These are phyloP conservation scores for Platichthys stellatus DNA, from an alignment of 2,113 vertebrate genomes.

Conservation along the genomic window DNA sequence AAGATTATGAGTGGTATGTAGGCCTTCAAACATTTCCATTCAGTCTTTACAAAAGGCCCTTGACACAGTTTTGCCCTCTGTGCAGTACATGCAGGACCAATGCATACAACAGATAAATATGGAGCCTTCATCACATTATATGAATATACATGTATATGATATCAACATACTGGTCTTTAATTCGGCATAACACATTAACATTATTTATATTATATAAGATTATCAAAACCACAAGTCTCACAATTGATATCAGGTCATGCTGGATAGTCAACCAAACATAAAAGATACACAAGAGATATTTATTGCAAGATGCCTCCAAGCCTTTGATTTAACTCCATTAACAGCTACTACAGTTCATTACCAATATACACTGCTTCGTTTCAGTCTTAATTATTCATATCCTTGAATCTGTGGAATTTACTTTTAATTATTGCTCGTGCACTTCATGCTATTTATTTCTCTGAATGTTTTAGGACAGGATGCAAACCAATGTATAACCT, in stretches of 20 bases:
- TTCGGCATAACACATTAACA: too few species aligned
- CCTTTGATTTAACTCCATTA: neutral
- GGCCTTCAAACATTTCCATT: neutral
- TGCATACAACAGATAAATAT: neutral
- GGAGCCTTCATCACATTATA: neutral
- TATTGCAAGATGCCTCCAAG: neutral
- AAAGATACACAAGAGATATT: neutral
- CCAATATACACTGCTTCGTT: neutral
- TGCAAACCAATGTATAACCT: neutral
- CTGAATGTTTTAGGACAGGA: neutral
- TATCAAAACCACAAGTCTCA: neutral
- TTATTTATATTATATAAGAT: too few species aligned
- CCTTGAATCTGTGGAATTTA: neutral
- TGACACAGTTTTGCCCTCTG: neutral
- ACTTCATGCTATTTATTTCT: neutral
- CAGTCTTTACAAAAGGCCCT: neutral
- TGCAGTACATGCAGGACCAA: neutral
- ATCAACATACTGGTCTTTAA: too few species aligned
- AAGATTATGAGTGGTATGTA: neutral
- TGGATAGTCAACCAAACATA: constrained; percentile 7
- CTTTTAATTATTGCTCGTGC: neutral
- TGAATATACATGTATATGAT: too few species aligned
- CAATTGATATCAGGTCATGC: neutral
- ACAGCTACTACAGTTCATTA: constrained; percentile 8
- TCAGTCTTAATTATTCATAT: neutral